phyloP scores from a whole-genome alignment of 2,797 vertebrate genomes.

The Coendou prehensilis region DNA sequence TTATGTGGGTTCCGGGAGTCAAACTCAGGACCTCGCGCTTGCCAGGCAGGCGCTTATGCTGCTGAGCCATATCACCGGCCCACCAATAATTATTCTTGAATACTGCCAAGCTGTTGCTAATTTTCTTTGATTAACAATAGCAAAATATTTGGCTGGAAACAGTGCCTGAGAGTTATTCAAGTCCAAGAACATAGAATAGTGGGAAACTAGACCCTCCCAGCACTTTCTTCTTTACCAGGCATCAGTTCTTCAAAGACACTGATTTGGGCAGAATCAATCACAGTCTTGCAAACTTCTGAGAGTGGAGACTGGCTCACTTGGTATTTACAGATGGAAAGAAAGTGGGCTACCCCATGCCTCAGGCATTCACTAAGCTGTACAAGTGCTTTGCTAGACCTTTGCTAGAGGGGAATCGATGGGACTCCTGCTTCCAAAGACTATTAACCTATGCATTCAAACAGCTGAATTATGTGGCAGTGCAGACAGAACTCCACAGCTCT shows the following conservation, averaged over 20 bases:
- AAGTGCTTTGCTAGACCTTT: neutral
- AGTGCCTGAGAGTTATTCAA: neutral
- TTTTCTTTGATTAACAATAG: neutral
- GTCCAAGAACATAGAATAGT: neutral
- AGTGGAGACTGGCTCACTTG: neutral
- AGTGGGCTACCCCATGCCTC: too few species aligned
- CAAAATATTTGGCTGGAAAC: neutral
- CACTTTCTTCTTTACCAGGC: neutral
- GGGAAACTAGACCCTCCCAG: neutral
- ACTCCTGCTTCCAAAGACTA: neutral
- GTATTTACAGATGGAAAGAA: neutral
- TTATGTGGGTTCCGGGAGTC: too few species aligned
- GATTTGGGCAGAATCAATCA: neutral
- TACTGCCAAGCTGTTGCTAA: neutral
- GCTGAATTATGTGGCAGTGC: too few species aligned
- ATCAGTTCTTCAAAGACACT: neutral
- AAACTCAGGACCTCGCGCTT: too few species aligned
- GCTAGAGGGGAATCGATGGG: neutral
- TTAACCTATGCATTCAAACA: fast-evolving
- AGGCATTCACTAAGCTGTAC: neutral
- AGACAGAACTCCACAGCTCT: too few species aligned
- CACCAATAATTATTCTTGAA: neutral
- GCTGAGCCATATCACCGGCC: too few species aligned
- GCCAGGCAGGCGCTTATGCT: too few species aligned
- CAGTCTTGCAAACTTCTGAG: neutral